A percentile compares a stretch with the other conserved stretches of the same genome.
phyloP scores from a whole-genome alignment of 2,113 vertebrate species.

The Pongo abelii region DNA sequence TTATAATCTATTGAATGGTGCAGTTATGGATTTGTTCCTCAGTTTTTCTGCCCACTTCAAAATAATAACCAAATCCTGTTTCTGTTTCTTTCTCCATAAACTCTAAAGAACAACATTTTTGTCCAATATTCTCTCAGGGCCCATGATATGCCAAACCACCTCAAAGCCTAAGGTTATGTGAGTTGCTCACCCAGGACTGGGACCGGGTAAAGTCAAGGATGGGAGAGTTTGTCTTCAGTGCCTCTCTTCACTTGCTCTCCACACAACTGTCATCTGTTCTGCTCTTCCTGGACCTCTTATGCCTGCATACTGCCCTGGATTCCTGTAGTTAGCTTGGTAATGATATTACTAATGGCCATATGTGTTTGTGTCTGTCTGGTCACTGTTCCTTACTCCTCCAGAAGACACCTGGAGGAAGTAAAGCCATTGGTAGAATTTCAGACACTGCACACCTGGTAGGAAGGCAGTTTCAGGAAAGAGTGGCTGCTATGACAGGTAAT shows the following conservation, averaged over 20 bases:
- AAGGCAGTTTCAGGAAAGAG: background rate
- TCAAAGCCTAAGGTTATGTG: background rate
- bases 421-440: background rate
- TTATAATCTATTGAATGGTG: background rate
- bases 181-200: background rate
- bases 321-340: background rate
- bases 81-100: background rate
- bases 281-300: background rate
- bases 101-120: background rate
- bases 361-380: background rate
- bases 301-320: background rate
- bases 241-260: background rate
- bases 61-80: slow-evolving; percentile 21
- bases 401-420: background rate
- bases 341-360: background rate
- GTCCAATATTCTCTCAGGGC: background rate
- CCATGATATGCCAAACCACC: background rate
- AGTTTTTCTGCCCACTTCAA: background rate
- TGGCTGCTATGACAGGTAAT: background rate
- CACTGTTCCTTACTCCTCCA: background rate
- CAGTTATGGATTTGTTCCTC: background rate
- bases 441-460: background rate
- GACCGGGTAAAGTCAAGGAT: background rate
- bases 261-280: background rate
- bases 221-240: background rate